Evolutionary conservation across 2,113 vertebrate genomes (phyloP), one percentile per base, ranked within the genome.

Genomic region (Pterocles burchelli): DNA sequence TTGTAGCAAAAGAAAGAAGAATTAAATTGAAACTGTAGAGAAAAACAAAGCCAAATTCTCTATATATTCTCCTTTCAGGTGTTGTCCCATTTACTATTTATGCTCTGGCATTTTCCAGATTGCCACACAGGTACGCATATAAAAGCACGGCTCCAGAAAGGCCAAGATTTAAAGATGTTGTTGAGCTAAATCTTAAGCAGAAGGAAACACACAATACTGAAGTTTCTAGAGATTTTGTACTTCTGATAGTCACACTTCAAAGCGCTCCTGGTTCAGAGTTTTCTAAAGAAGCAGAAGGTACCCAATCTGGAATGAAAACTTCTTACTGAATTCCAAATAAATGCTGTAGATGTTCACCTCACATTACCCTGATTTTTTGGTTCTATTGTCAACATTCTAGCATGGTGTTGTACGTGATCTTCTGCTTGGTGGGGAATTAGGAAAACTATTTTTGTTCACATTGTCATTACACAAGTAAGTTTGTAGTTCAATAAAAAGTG

Each of bases 341-440:
- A 79, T 48, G 29, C 76, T 92, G 43, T 91, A 68, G 76, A 89
- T 78, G 33, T 90, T 86, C 49, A 45, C 83, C 85, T 92, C 67
- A 76, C 62, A 57, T 88, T 90, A 96, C 92, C 89, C 57, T 68
- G 72, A 41, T 90, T 70, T 80, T 94, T 92, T 94, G 49, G 25
- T 70, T 86, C 85, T 96, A 57, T 80, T 95, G 73, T 92, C 76
- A 93, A 83, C 58, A 87, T 88, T 88, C n/a, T 86, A 84, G 33
- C 63, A 89, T 24, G 33, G 82, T 84, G 54, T 86, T 91, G 49
- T 88, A 94, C 73, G 84, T 77, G 48, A 84, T 90, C 75, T 95
- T 63, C 57, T 95, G 55, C 71, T 96, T 96, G 75, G 43, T 96
- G 85, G 93, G 89, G 74, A 94, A 96, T 88, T 95, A 92, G 84